A percentile compares a stretch with the other conserved stretches of the same genome.
These are phyloP conservation scores for Scyliorhinus canicula DNA, from an alignment of 2,797 vertebrate genomes.

Conservation along the genomic window DNA sequence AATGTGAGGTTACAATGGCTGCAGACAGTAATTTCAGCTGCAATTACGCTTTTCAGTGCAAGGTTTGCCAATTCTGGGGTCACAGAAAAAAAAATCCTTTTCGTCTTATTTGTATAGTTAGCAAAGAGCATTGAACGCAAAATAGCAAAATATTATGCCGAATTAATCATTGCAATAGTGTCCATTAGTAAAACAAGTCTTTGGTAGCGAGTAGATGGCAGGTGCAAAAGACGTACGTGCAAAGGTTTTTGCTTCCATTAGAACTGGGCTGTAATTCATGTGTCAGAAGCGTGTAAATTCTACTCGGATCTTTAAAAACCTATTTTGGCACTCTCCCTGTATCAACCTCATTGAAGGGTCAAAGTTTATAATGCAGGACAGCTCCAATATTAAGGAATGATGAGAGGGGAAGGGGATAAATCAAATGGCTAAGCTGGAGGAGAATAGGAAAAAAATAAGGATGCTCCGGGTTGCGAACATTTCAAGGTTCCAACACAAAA, in stretches of 20 bases:
- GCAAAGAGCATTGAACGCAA: background rate
- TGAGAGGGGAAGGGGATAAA: background rate
- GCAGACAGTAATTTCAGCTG: background rate
- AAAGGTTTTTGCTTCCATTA: background rate
- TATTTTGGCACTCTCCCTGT: background rate
- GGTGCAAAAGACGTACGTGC: conserved; percentile 10
- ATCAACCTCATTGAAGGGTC: background rate
- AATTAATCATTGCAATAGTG: background rate
- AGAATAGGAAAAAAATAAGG: background rate
- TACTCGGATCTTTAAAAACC: background rate
- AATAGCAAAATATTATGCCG: background rate
- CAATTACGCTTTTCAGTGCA: background rate
- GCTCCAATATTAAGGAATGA: background rate
- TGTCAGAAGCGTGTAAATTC: background rate
- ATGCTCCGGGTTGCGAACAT: background rate
- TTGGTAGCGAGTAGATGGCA: background rate
- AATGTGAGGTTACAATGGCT: conserved; percentile 27
- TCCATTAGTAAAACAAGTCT: background rate
- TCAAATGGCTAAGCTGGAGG: background rate
- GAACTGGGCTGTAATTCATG: background rate
- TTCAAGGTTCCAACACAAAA: background rate
- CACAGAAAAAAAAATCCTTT: background rate
- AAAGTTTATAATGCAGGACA: background rate
- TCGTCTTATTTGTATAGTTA: background rate
- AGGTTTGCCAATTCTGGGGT: too few species aligned